Evolutionary conservation across 2,113 vertebrate species (phyloP).

Genomic region (Calcarius ornatus): DNA sequence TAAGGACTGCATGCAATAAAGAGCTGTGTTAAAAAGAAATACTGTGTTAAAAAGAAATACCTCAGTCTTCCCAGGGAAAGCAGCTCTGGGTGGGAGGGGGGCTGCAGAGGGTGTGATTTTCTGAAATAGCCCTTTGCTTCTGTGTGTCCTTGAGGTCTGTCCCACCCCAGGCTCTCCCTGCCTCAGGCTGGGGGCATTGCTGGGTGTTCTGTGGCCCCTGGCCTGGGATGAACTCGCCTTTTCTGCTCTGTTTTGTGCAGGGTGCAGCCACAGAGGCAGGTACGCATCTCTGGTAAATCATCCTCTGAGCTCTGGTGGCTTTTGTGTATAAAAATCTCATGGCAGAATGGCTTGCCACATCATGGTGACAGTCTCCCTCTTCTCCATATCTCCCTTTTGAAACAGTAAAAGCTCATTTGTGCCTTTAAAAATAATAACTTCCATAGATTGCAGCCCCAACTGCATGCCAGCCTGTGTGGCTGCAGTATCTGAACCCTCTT

Average conservation of each 20-base stretch:
- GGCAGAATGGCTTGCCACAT: too few species aligned
- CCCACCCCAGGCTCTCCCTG: not conserved
- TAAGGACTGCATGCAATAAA: not conserved
- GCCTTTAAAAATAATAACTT: not conserved
- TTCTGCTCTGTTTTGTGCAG: not conserved
- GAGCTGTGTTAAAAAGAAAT: not conserved
- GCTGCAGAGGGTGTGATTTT: not conserved
- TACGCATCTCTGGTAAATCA: not conserved
- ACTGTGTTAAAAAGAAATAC: not conserved
- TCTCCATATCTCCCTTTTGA: not conserved
- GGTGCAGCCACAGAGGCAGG: not conserved
- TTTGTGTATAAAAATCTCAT: not conserved
- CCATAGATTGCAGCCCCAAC: not conserved
- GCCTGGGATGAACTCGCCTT: not conserved
- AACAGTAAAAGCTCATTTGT: slow-evolving; percentile 2
- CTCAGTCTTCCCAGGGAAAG: not conserved
- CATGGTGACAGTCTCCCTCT: not conserved
- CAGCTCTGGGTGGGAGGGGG: not conserved
- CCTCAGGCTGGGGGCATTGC: not conserved
- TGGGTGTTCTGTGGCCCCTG: not conserved
- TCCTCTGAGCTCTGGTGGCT: not conserved
- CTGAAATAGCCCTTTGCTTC: not conserved
- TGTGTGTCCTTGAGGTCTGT: not conserved
- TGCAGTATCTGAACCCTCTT: not conserved
- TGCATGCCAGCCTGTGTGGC: not conserved